Evolutionary conservation across 2,113 vertebrate species (phyloP), one percentile per base, ranked within the genome.

Genomic region (Oxygymnocypris stewartii): DNA sequence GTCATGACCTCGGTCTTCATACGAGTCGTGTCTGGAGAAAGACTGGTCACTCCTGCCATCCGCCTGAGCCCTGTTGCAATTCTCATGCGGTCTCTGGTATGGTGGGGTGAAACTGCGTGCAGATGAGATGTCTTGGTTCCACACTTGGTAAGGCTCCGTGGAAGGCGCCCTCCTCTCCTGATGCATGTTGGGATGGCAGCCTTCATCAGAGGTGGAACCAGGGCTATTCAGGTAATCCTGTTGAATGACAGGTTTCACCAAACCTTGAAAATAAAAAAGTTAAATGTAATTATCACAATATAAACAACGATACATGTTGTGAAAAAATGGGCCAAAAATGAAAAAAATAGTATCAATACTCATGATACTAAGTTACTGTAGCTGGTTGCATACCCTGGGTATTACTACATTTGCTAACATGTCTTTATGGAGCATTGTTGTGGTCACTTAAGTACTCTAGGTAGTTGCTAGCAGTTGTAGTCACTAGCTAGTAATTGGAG

Each of bases 181-280:
- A 81, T 96, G 95, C 80, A 96, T 91, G 20, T 90, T 92, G 75
- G 95, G 88, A 87, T 96, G 96, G 67, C 96, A 96, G 84, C 91
- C 96, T 79, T 98, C 97, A 83, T 99, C 97, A 47, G 95, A 94
- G 35, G 92, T 94, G 87, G 97, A 98, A 88, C 96, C 91, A 20
- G 95, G 93, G 88, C 96, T 97, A 84, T 93, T 90, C 0, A 98
- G 91, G 87, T 96, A 94, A 40, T 98, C 97, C 77, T 95, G 96
- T 87, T 96, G 96, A 90, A 97, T 92, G 89, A 96, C 88, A n/a
- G 97, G 95, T 88, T 99, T 99, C 94, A 97, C 96, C 90, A 98
- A 93, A 91, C 98, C 98, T 84, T 97, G 90, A 16, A 84, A 4
- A 85, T 9, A 40, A 37, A 61, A 10, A 9, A 31, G 59, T 3